Percentiles rank a stretch among this genome's conserved stretches.
These are phyloP conservation scores for Altica lythri DNA, from an alignment of 2,888 invertebrate genomes.

Conservation along the genomic window DNA sequence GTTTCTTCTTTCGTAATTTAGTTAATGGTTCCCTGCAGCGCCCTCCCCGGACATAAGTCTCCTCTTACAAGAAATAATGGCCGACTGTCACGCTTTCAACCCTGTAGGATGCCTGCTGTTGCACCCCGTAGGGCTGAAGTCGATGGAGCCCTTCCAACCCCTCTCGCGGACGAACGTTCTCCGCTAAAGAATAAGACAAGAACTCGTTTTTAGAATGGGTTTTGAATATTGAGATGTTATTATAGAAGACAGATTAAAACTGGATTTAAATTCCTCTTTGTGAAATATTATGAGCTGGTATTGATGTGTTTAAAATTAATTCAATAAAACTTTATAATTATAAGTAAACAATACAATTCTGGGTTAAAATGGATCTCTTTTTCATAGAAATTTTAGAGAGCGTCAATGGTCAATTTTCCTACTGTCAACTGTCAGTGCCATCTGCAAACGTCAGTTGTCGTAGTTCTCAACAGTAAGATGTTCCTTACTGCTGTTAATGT, in stretches of 20 bases:
- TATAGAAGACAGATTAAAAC: background rate
- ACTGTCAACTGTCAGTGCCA: too few relatives aligned
- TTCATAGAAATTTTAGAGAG: too few relatives aligned
- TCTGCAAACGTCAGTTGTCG: too few relatives aligned
- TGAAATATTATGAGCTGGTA: too few relatives aligned
- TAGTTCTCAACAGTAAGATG: too few relatives aligned
- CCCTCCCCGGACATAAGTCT: slow-evolving; percentile 55
- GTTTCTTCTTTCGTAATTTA: slow-evolving; percentile 56
- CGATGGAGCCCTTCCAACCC: slow-evolving; percentile 29
- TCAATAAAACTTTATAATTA: too few relatives aligned
- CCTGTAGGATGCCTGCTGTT: slow-evolving; percentile 49
- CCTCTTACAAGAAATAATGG: slow-evolving; percentile 59
- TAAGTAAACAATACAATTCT: too few relatives aligned
- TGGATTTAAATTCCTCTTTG: too few relatives aligned
- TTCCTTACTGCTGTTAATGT: too few relatives aligned
- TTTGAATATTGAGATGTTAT: slow-evolving; percentile 29
- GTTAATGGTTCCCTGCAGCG: slow-evolving; percentile 59
- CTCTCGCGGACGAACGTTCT: slow-evolving; percentile 7
- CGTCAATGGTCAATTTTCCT: too few relatives aligned
- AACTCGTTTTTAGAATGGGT: slow-evolving; percentile 17
- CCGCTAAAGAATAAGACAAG: slow-evolving; percentile 13
- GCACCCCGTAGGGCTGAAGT: slow-evolving; percentile 36
- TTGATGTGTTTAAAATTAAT: too few relatives aligned
- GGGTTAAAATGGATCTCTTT: too few relatives aligned
- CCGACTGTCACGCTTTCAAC: slow-evolving; percentile 58